phyloP scores from a whole-genome alignment of 2,113 vertebrate species.

The Crotophaga sulcirostris region DNA sequence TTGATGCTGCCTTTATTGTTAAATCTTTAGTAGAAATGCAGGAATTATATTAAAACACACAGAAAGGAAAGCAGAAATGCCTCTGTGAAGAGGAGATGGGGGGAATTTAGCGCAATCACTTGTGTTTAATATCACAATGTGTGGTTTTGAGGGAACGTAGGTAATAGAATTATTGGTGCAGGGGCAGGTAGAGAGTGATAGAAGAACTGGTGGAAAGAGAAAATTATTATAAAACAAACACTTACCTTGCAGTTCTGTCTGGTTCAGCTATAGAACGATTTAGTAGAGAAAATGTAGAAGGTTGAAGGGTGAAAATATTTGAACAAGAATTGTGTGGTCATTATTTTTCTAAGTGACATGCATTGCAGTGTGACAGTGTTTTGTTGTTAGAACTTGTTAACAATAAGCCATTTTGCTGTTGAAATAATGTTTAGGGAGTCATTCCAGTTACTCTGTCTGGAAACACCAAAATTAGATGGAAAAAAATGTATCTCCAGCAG shows the following conservation, averaged over 20 bases:
- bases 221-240: neutral
- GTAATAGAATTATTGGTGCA: neutral
- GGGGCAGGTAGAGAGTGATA: neutral
- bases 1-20: neutral
- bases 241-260: neutral
- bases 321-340: neutral
- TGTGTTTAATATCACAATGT: neutral
- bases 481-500: neutral
- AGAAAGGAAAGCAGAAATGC: neutral
- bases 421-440: neutral
- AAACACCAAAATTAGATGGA: neutral
- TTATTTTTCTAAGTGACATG: neutral
- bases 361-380: neutral
- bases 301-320: neutral
- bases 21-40: neutral
- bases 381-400: neutral
- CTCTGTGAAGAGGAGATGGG: neutral
- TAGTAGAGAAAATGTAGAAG: neutral
- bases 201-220: neutral
- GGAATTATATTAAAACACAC: neutral
- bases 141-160: neutral
- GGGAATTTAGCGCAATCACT: neutral
- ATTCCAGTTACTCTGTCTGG: neutral
- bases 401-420: neutral
- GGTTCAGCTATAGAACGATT: neutral